Evolutionary conservation across 1,140 invertebrate species (phyloP), one percentile per base, ranked within the genome.

Genomic region (Hetaerina americana): DNA sequence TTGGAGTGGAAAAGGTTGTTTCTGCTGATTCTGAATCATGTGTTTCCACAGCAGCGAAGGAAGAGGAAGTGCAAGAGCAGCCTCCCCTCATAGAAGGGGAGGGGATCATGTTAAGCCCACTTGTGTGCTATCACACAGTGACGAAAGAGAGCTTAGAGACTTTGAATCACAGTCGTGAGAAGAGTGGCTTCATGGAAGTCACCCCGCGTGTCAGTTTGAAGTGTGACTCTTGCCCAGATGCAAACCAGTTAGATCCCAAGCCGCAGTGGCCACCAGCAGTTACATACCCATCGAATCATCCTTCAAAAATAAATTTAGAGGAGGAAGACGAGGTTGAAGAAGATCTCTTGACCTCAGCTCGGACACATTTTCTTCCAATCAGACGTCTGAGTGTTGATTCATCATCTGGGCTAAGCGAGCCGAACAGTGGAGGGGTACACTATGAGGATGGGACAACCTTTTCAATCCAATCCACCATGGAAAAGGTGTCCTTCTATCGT

Each of bases 321-420:
- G 66, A 72, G 6, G 25, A 69, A 25, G 70, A 73, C 68, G 80
- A 83, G 69, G 83, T 84, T 49, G 84, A 89, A 26, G 89, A 92
- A 78, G 87, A 90, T 79, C 79, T 91, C 69, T 80, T 91, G 26
- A 89, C 87, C 15, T 90, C 89, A 0, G 81, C 85, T 70, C 85
- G 86, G 68, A 91, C 90, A 68, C 90, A 92, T 79, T 93, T 93
- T 82, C 85, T 85, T 72, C 90, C 90, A 2, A 92, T 92, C 74
- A 86, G 86, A 76, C 80, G 83, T 73, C 85, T 86, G 26, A 79
- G 75, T 72, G 78, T 80, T 5, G 85, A 86, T 70, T 83, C 84
- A 66, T 77, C 82, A 66, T 81, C 78, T 77, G 68, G 71, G 31
- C 57, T 57, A 6, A 24, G 66, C 26, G 70, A 15, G 28, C 70